These are phyloP conservation scores for Capromys pilorides DNA, from an alignment of 2,797 vertebrate species.

Conservation along the genomic window DNA sequence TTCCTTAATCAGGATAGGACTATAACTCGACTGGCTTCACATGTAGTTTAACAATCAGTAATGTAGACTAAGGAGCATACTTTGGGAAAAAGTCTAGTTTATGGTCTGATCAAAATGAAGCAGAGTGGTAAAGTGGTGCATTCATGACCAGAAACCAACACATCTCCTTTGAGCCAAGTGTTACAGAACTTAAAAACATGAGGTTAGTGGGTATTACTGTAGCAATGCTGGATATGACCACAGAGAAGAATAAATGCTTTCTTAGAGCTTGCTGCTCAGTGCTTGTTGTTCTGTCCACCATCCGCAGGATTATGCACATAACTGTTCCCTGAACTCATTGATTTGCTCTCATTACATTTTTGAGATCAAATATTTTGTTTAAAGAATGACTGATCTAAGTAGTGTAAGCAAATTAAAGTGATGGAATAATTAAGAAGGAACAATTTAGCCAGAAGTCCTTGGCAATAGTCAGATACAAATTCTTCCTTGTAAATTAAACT, in stretches of 20 bases:
- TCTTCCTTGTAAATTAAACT: background rate
- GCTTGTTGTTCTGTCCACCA: background rate
- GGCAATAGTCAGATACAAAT: background rate
- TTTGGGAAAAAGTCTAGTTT: background rate
- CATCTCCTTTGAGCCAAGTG: background rate
- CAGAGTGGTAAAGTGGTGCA: background rate
- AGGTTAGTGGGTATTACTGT: background rate
- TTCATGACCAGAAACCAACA: background rate
- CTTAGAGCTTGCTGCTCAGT: background rate
- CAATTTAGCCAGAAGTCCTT: background rate
- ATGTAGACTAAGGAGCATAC: background rate
- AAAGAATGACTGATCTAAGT: background rate
- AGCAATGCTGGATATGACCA: background rate
- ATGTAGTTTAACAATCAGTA: background rate
- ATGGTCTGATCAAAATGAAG: background rate
- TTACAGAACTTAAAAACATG: background rate
- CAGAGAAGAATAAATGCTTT: background rate
- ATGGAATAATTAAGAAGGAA: background rate
- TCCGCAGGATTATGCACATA: background rate
- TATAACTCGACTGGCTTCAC: background rate
- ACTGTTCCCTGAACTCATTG: background rate
- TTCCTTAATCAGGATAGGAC: background rate
- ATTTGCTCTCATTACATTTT: conserved; percentile 27
- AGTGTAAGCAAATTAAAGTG: background rate
- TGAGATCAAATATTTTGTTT: background rate